Base-by-base conservation (phyloP, 2,888 invertebrate species). In the Willowsia nigromaculata region DNA sequence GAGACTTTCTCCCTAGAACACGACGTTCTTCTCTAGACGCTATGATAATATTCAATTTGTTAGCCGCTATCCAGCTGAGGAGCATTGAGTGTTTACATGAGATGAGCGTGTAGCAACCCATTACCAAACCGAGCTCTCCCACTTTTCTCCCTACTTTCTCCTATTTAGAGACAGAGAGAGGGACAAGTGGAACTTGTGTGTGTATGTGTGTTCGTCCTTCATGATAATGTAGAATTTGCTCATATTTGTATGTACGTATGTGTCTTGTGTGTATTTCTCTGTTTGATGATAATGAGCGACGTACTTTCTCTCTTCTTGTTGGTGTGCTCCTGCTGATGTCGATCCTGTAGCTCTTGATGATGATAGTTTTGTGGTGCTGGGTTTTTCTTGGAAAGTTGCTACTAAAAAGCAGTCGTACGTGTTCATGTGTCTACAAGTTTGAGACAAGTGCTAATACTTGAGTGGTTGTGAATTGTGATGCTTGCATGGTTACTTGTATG, bases 41-140 rank as follows among this genome's bases (percentile, higher is more conserved):
- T 5, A 9, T 25, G 25, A 56, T 56, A 56, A 56, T 56, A 56
- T 56, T 56, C 56, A 56, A 56, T 56, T 56, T 56, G 56, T 56
- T 56, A 56, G 56, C 56, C 9, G 56, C 56, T 56, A 56, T 56
- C 56, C 56, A 56, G 56, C 56, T 56, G 56, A 22, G 56, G 56
- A 56, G 4, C 13, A 50, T 6, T 18, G 56, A 56, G 56, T 56
- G 56, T 56, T 56, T 56, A 56, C 56, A 56, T 3, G 56, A 56
- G 56, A 56, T 56, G 56, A 56, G 56, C 56, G 56, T 56, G 56
- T 56, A 56, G 22, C 56, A 56, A 56, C 22, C 56, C 56, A 56
- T 56, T 56, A 56, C 56, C 56, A 43, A n/a, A n/a, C n/a, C n/a
- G 47, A 9, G 47, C 47, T 47, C 15, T 47, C 47, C 47, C 13